Base-by-base conservation (phyloP, 2,113 vertebrate species). In the Tetrao urogallus region DNA sequence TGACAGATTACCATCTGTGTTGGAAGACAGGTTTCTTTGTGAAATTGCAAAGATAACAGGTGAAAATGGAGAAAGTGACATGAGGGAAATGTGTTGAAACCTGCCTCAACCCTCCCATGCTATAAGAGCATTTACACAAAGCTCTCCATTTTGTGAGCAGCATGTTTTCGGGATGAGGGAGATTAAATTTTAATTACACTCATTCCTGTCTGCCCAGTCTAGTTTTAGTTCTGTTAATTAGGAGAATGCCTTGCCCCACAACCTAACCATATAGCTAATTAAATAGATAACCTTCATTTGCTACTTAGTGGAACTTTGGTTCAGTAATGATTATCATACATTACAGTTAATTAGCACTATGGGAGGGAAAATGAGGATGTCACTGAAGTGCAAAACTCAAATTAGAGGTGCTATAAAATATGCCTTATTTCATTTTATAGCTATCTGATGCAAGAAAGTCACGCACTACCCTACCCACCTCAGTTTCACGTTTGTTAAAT, bases 41-140 rank as follows among this genome's bases (percentile, higher is more conserved):
- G 78, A 90, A 94, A 94, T 82, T 81, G 90, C 25, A 83, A 86
- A 95, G 89, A 95, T 87, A 96, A 92, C 86, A 97, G 94, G 92
- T 96, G 95, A 96, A 96, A 96, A 93, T 90, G 79, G 92, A 94
- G 97, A 96, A 96, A 94, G 91, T 96, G 93, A 94, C 93, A 90
- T 75, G 87, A 94, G 71, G 73, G 77, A 95, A 93, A 94, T 93
- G 69, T 95, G 96, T 95, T 96, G 90, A 94, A 94, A 96, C 96
- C 94, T 96, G 93, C 89, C 88, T 81, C 89, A 92, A 71, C 89
- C 76, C 83, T 94, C 88, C 86, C 64, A 3, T 82, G 77, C 66
- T 96, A 84, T 63, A 43, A 88, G 84, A 94, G 86, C 88, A 79
- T 93, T 97, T 92, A 74, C 83, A 95, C 75, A 94, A 92, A 92